phyloP scores from a whole-genome alignment of 1,140 invertebrate species.

The Zaprionus capensis region DNA sequence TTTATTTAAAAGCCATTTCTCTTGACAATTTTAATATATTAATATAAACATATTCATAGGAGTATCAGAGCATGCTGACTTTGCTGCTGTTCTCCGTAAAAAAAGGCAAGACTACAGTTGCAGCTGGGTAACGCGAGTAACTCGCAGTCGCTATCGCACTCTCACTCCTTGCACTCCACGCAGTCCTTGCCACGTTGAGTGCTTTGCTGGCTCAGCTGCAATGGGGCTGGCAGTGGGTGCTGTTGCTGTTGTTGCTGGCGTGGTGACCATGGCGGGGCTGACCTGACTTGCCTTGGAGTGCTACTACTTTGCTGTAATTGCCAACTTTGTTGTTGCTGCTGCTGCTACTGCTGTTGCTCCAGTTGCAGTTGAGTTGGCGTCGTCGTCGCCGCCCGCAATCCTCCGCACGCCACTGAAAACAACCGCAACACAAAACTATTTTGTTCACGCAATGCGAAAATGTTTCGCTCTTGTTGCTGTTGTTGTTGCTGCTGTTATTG shows the following conservation, averaged over 20 bases:
- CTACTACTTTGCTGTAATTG: slow-evolving; percentile 67
- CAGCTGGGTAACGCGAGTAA: slow-evolving; percentile 54
- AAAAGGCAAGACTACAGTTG: slow-evolving; percentile 57
- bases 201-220: slow-evolving; percentile 21
- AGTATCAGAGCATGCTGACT: too few relatives aligned
- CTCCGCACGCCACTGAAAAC: slow-evolving; percentile 70
- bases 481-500: slow-evolving; percentile 19
- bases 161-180: background rate
- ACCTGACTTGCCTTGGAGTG: slow-evolving; percentile 41
- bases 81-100: slow-evolving; percentile 25
- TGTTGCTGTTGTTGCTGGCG: background rate
- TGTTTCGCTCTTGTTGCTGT: slow-evolving; percentile 52
- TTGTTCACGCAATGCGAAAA: slow-evolving; percentile 80
- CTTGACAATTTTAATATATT: too few relatives aligned
- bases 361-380: slow-evolving; percentile 48
- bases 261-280: slow-evolving; percentile 20
- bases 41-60: too few relatives aligned
- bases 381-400: slow-evolving; percentile 20
- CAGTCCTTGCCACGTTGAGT: slow-evolving; percentile 28
- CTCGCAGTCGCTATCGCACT: slow-evolving; percentile 12
- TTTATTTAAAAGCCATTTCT: too few relatives aligned
- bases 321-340: slow-evolving; percentile 57
- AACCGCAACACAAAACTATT: slow-evolving; percentile 81
- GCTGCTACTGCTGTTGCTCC: slow-evolving; percentile 29
- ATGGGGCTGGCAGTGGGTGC: background rate